Conservation (phyloP, 2,113 vertebrate genomes). For the Marcusenius ussheri region DNA sequence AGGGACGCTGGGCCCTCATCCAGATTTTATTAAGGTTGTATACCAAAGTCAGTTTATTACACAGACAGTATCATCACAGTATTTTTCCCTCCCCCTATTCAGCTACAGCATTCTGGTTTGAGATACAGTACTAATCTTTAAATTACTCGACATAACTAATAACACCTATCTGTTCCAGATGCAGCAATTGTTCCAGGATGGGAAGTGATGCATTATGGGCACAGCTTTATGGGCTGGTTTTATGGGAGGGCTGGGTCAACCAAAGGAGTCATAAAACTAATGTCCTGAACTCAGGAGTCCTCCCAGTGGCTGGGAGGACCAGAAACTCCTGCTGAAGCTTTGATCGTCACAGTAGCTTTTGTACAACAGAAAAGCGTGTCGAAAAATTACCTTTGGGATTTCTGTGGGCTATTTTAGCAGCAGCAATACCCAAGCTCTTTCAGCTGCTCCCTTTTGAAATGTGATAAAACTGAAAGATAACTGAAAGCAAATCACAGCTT, state of each 20-base stretch:
- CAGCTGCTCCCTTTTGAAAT: neutral
- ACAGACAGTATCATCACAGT: neutral
- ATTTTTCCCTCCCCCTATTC: neutral
- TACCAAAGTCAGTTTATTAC: neutral
- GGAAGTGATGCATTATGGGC: neutral
- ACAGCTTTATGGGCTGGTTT: neutral
- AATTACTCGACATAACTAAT: neutral
- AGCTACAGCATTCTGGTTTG: neutral
- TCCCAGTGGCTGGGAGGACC: neutral
- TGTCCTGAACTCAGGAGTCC: neutral
- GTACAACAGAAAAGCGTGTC: neutral
- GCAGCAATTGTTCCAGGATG: neutral
- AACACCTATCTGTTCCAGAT: neutral
- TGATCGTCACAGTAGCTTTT: neutral
- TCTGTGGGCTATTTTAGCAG: neutral
- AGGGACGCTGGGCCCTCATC: neutral
- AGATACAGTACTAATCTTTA: neutral
- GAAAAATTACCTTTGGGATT: neutral
- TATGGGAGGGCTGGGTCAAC: neutral
- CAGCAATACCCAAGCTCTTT: neutral
- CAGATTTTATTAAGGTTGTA: constrained; percentile 1
- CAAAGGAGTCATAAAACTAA: neutral
- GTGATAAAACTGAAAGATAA: neutral
- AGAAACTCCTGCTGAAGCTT: neutral
- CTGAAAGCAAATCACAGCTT: neutral